Percentiles rank a stretch among this genome's conserved stretches.
Evolutionary conservation across 2,797 vertebrate genomes (phyloP).

Genomic region (Enteromius argenteus): DNA sequence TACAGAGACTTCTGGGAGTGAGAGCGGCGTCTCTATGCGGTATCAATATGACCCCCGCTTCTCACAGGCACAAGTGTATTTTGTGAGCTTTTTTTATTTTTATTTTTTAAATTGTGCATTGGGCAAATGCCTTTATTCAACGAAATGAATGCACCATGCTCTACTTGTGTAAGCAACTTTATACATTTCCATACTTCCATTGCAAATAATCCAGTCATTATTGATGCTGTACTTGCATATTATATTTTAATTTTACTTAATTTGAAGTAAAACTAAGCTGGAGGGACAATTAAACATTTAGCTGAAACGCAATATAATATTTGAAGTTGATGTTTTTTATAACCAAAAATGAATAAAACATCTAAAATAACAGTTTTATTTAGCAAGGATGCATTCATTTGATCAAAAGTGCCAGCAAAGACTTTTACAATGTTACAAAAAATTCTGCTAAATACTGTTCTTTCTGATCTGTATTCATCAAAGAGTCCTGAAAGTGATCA

Average conservation of each 20-base stretch:
- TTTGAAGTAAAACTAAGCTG: neutral
- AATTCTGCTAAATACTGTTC: neutral
- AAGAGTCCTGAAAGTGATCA: neutral
- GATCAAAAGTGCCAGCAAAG: neutral
- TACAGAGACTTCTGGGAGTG: slow-evolving; percentile 37
- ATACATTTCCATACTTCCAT: neutral
- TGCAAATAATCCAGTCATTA: neutral
- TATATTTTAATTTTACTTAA: neutral
- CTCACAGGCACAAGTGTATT: slow-evolving; percentile 29
- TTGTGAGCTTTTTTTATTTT: neutral
- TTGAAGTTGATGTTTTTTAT: neutral
- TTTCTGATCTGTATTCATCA: neutral
- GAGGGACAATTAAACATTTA: neutral
- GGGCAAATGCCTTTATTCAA: neutral
- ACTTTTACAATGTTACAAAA: neutral
- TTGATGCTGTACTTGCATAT: neutral
- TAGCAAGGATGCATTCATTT: neutral
- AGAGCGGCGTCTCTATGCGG: slow-evolving; percentile 37
- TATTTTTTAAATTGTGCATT: neutral
- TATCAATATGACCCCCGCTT: slow-evolving; percentile 36
- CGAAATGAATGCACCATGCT: neutral
- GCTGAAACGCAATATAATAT: neutral
- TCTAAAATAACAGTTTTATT: neutral
- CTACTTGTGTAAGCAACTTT: neutral
- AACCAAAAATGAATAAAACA: too few species aligned